A percentile compares a stretch with the other conserved stretches of the same genome.
Conservation (phyloP, 2,113 vertebrate genomes). For the Dendropsophus ebraccatus region DNA sequence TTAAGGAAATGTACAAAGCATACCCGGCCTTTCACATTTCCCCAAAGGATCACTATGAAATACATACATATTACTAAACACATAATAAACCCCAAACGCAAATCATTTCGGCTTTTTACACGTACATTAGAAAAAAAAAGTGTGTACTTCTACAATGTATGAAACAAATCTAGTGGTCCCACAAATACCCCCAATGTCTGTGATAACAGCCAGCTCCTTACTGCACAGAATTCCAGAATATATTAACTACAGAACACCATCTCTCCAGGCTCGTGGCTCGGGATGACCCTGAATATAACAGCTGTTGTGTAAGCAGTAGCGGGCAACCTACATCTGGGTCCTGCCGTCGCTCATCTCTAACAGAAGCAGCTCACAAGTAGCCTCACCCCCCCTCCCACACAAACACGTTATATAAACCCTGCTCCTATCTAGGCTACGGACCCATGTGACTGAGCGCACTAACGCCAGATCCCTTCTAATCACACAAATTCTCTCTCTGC, state of each 20-base stretch:
- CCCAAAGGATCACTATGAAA: too few relatives aligned
- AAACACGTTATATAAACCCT: constrained; percentile 56
- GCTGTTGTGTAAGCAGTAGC: constrained; percentile 52
- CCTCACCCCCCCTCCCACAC: constrained; percentile 34
- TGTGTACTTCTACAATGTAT: not conserved
- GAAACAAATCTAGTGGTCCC: not conserved
- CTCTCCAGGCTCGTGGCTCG: constrained; percentile 32
- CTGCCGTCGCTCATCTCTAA: constrained; percentile 33
- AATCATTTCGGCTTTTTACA: not conserved
- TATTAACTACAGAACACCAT: not conserved
- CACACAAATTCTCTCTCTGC: constrained; percentile 53
- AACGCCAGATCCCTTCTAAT: constrained; percentile 50
- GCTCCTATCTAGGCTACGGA: constrained; percentile 50
- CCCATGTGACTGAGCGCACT: constrained; percentile 52
- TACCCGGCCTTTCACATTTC: too few relatives aligned
- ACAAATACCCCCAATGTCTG: not conserved
- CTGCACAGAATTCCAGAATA: constrained; percentile 24
- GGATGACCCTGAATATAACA: constrained; percentile 40
- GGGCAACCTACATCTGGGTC: constrained; percentile 48
- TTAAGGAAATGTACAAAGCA: too few relatives aligned
- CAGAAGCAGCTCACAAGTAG: not conserved
- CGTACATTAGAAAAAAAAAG: not conserved
- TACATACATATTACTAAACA: too few relatives aligned
- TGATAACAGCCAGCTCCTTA: not conserved
- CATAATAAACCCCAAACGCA: too few relatives aligned